Conservation (phyloP, 1,140 invertebrate genomes). For the Drosophila gunungcola region DNA sequence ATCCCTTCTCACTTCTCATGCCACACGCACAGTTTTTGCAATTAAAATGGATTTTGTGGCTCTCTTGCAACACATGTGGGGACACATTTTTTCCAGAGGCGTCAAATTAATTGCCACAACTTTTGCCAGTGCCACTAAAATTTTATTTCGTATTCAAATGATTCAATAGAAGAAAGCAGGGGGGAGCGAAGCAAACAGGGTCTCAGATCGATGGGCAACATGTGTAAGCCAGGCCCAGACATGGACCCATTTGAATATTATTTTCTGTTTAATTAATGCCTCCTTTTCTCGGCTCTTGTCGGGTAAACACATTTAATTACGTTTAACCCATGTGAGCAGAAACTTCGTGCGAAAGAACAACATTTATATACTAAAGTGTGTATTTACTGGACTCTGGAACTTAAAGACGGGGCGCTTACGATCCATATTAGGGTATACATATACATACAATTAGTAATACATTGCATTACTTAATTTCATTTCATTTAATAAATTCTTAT, state of each 20-base stretch:
- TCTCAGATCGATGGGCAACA: constrained; percentile 31
- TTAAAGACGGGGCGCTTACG: background rate
- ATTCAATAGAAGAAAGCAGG: constrained; percentile 13
- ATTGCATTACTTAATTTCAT: too few species aligned
- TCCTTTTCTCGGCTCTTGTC: constrained; percentile 19
- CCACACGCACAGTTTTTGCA: constrained; percentile 74
- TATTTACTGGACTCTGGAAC: background rate
- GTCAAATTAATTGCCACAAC: constrained; percentile 72
- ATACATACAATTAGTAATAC: too few species aligned
- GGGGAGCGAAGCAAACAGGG: background rate
- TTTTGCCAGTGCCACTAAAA: constrained; percentile 53
- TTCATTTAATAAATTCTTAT: too few species aligned
- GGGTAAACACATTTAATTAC: constrained; percentile 43
- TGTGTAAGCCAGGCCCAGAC: constrained; percentile 50
- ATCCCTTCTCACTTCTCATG: constrained; percentile 73
- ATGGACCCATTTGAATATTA: constrained; percentile 42
- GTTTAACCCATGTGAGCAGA: constrained; percentile 14
- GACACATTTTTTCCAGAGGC: constrained; percentile 49
- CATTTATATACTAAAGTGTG: constrained; percentile 20
- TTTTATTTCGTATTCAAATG: constrained; percentile 44
- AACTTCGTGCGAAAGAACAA: constrained; percentile 39
- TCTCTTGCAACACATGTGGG: constrained; percentile 39
- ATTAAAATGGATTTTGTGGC: constrained; percentile 68
- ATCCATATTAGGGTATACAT: constrained; percentile 3
- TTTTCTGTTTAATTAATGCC: constrained; percentile 40